Base-by-base conservation (phyloP, 2,888 invertebrate species). In the Drosophila setosimentum region DNA sequence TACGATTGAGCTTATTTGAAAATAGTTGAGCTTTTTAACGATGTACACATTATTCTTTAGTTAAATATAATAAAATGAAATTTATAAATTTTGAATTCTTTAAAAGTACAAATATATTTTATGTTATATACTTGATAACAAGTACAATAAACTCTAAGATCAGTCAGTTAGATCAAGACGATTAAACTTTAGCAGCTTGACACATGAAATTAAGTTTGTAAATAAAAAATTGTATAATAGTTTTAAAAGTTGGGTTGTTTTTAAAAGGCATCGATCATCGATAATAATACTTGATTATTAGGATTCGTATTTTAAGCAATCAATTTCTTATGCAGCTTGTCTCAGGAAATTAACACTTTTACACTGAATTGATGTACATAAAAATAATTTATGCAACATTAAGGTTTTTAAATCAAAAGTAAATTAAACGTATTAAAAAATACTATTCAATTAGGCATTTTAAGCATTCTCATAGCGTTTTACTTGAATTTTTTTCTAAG, bases 381-480 rank as follows among this genome's bases (percentile, higher is more conserved):
- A 21, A 45, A n/a, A n/a, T n/a, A n/a, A n/a, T n/a, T 11, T 11
- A 42, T n/a, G 40, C 11, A n/a, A 11, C 5, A n/a, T 21, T n/a
- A 11, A 42, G 5, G 5, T n/a, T 11, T n/a, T 42, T 21, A 21
- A 11, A 21, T 42, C 6, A 3, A 42, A 24, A 24, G 3, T 24
- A 8, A 16, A 2, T 45, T 7, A 3, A 42, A 16, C 1, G 1
- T 45, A 1, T 1, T 45, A 3, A 21, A 21, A 13, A 45, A 21
- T 0, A 18, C 2, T 1, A 21, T 11, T 21, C n/a, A 0, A 0
- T 3, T 0, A 21, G 13, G 13, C 13, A 42, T 7, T 42, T 13
- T 3, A 21, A 21, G 6, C 42, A 13, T 21, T 45, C 0, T 0
- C 21, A 42, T 13, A 4, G 1, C 0, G 21, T 16, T 4, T 27